Percentiles rank a stretch among this genome's conserved stretches.
These are phyloP conservation scores for Anas platyrhynchos DNA, from an alignment of 2,113 vertebrate genomes.

Conservation along the genomic window DNA sequence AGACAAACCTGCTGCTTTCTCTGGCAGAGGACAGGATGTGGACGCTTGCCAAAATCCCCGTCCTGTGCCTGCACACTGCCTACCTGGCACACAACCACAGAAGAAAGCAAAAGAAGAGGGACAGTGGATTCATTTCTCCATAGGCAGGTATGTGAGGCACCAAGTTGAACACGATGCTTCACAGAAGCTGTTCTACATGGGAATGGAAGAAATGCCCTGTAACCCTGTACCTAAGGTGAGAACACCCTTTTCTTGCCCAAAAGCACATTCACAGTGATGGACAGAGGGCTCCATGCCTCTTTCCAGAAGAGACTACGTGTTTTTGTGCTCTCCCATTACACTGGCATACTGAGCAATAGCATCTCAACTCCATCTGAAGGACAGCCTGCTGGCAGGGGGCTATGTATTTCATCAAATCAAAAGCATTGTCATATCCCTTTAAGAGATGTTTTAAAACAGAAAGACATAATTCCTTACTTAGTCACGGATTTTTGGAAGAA, in stretches of 20 bases:
- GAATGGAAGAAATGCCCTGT: background rate
- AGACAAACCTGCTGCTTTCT: background rate
- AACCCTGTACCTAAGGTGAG: background rate
- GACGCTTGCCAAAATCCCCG: background rate
- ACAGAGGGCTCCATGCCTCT: background rate
- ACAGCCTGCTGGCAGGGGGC: background rate
- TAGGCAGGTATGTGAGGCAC: background rate
- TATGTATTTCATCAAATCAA: background rate
- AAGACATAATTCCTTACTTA: background rate
- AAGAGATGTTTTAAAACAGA: background rate
- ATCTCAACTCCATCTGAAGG: background rate
- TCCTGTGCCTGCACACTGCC: background rate
- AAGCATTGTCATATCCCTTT: background rate
- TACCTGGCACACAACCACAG: background rate
- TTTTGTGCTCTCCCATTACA: background rate
- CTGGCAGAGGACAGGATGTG: background rate
- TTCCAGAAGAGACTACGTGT: background rate
- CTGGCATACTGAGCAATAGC: background rate
- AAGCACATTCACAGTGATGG: accelerated
- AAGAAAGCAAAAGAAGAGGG: background rate
- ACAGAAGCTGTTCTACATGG: background rate
- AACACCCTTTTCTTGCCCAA: background rate
- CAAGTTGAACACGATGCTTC: background rate
- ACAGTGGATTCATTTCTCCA: background rate
- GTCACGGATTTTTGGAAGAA: background rate